phyloP scores from a whole-genome alignment of 2,888 invertebrate genomes.

The Tetramorium bicarinatum region DNA sequence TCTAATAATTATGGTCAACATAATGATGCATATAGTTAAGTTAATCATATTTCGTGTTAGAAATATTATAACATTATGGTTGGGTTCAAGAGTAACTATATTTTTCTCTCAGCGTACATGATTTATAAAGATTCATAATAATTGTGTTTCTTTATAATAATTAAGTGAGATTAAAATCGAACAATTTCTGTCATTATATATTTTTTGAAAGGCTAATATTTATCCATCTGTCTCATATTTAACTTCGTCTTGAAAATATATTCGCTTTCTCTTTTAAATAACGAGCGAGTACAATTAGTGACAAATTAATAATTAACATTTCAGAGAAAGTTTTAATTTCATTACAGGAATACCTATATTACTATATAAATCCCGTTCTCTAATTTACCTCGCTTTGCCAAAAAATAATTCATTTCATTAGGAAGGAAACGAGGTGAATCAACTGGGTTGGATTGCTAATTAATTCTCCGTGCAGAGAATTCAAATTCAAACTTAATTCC shows the following conservation, averaged over 20 bases:
- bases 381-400: neutral
- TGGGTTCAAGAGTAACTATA: too few relatives aligned
- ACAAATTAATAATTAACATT: conserved; percentile 20
- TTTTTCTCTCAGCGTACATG: too few relatives aligned
- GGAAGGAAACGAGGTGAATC: neutral
- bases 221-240: neutral
- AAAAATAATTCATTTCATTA: conserved; percentile 14
- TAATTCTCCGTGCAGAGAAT: conserved; percentile 33
- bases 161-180: neutral
- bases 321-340: neutral
- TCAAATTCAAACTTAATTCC: conserved; percentile 37
- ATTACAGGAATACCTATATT: neutral
- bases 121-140: conserved; percentile 10
- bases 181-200: neutral
- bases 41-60: too few relatives aligned
- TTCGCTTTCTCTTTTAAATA: neutral
- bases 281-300: neutral
- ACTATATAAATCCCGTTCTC: neutral
- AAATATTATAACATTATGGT: too few relatives aligned
- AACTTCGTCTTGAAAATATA: neutral
- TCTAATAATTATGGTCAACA: too few relatives aligned
- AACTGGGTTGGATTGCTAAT: conserved; percentile 10
- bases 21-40: too few relatives aligned
- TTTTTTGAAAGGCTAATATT: neutral
- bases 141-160: neutral